These are phyloP conservation scores for Willisornis vidua DNA, from an alignment of 2,113 vertebrate genomes.

Conservation along the genomic window DNA sequence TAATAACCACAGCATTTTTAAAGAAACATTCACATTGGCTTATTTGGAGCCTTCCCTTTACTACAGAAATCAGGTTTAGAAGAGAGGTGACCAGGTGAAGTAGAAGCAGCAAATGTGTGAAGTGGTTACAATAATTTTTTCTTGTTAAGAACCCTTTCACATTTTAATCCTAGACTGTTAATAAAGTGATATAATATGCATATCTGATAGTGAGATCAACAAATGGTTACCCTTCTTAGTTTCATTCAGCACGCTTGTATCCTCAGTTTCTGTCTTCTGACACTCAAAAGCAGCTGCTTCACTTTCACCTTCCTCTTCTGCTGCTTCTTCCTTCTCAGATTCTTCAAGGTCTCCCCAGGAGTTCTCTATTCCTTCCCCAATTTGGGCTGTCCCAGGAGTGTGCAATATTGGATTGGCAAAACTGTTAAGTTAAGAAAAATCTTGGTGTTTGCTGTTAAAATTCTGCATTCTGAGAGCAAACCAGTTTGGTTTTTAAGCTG, in stretches of 20 bases:
- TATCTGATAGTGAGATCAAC: background rate
- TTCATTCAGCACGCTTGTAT: background rate
- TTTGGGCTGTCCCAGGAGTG: constrained; percentile 87
- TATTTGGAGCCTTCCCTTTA: background rate
- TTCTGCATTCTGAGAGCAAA: background rate
- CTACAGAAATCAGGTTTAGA: background rate
- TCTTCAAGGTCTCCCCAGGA: constrained; percentile 89
- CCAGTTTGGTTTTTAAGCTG: background rate
- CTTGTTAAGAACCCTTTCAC: background rate
- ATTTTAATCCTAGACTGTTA: background rate
- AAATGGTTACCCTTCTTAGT: background rate
- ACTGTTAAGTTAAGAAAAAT: constrained; percentile 81
- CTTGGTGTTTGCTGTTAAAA: background rate
- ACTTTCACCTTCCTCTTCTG: constrained; percentile 48
- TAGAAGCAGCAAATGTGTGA: background rate
- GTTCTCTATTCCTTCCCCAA: constrained; percentile 86
- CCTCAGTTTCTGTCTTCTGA: constrained; percentile 48
- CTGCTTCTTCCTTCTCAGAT: constrained; percentile 73
- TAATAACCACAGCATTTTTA: background rate
- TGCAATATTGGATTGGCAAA: constrained; percentile 80
- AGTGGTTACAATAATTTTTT: background rate
- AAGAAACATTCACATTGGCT: background rate
- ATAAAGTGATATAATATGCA: background rate
- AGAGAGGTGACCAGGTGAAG: background rate
- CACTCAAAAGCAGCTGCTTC: constrained; percentile 49